phyloP scores from a whole-genome alignment of 2,113 vertebrate species.

The Dascyllus trimaculatus region DNA sequence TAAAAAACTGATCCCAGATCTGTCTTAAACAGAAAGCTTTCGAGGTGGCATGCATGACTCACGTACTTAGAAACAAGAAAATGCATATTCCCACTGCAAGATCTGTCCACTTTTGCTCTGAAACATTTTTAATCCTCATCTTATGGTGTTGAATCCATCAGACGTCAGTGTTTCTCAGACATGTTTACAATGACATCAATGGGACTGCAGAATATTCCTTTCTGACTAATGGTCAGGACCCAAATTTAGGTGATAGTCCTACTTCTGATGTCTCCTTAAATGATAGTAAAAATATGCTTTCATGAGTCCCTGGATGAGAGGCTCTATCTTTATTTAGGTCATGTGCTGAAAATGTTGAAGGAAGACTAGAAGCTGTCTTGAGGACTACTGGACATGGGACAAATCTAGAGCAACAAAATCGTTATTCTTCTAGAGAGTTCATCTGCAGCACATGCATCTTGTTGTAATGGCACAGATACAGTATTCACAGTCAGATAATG shows the following conservation, averaged over 20 bases:
- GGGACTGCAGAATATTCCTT: not conserved
- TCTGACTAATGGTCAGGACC: constrained; percentile 12
- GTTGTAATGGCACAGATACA: not conserved
- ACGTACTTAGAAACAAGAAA: not conserved
- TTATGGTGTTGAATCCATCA: constrained; percentile 65
- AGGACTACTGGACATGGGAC: too few relatives aligned
- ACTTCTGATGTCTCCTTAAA: constrained; percentile 19
- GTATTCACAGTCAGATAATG: not conserved
- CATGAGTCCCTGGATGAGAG: constrained; percentile 23
- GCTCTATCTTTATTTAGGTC: constrained; percentile 48
- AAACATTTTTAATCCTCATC: not conserved
- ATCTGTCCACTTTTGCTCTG: not conserved
- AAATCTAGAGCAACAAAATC: too few relatives aligned
- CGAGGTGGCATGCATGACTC: constrained; percentile 52
- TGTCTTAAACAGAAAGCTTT: constrained; percentile 14
- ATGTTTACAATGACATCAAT: not conserved
- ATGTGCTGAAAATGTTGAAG: constrained; percentile 41
- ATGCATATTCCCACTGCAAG: constrained; percentile 9
- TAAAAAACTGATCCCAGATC: constrained; percentile 33
- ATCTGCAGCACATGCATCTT: not conserved
- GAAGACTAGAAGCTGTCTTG: not conserved
- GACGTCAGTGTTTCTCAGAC: not conserved
- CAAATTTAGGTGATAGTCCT: constrained; percentile 14
- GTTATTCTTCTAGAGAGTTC: too few relatives aligned
- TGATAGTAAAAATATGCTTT: constrained; percentile 21